These are phyloP conservation scores for Ophioninae sp. DNA, from an alignment of 2,888 invertebrate genomes.

Conservation along the genomic window DNA sequence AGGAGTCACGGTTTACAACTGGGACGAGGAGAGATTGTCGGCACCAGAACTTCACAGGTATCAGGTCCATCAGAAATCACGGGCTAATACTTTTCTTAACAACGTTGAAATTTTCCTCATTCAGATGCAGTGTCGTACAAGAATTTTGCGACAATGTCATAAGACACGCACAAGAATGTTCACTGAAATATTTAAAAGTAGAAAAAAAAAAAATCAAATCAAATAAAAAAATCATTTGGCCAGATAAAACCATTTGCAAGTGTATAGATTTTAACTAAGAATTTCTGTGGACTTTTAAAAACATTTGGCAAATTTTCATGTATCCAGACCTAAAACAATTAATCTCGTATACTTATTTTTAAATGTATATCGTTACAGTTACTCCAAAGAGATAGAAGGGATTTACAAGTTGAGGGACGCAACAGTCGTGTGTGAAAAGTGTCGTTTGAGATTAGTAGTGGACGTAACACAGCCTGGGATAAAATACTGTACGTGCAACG, in stretches of 20 bases:
- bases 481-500: constrained; percentile 82
- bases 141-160: no score
- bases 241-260: not conserved
- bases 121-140: no score
- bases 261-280: not conserved
- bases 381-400: constrained; percentile 84
- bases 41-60: constrained; percentile 83
- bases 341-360: not conserved
- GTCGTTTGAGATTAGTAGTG: constrained; percentile 80
- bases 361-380: constrained; percentile 71
- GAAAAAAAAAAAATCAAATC: no score
- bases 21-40: constrained; percentile 84
- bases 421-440: constrained; percentile 82
- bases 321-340: not conserved
- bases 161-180: no score
- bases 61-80: no score
- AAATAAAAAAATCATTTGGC: not conserved
- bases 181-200: no score
- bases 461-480: constrained; percentile 79
- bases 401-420: constrained; percentile 82
- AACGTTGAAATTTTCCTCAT: no score
- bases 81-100: no score
- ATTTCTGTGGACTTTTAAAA: not conserved
- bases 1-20: constrained; percentile 83
- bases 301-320: not conserved